Conservation (phyloP, 2,888 invertebrate species). For the Cantharis rufa region DNA sequence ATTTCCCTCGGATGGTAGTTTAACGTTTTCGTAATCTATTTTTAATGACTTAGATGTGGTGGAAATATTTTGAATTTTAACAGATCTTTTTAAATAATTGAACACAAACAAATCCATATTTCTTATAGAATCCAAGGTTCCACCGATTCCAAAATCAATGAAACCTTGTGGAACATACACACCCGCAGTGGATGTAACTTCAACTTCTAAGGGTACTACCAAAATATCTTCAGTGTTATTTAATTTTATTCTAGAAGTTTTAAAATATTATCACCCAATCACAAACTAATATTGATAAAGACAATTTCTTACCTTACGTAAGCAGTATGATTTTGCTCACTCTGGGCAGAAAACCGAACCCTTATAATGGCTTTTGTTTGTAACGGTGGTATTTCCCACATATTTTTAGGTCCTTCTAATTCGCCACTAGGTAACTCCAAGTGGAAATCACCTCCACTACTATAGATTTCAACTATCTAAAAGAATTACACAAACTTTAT, state of each 20-base stretch:
- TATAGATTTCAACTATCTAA: constrained; percentile 79
- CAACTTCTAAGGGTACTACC: constrained; percentile 83
- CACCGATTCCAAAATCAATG: constrained; percentile 82
- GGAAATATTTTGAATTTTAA: constrained; percentile 66
- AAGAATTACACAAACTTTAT: constrained; percentile 13
- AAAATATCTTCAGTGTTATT: constrained; percentile 70
- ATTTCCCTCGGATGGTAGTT: constrained; percentile 66
- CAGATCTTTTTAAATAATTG: constrained; percentile 68
- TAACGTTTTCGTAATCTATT: constrained; percentile 68
- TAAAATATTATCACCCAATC: neutral
- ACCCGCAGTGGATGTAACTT: constrained; percentile 71
- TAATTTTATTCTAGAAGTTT: constrained; percentile 65
- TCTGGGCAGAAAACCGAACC: constrained; percentile 77
- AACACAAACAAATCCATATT: constrained; percentile 65
- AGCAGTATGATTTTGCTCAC: constrained; percentile 81
- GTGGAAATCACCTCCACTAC: constrained; percentile 88
- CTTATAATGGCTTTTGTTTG: constrained; percentile 86
- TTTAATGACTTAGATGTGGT: constrained; percentile 68
- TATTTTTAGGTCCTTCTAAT: constrained; percentile 75
- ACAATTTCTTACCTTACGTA: constrained; percentile 67
- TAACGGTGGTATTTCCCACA: constrained; percentile 92
- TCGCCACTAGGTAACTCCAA: constrained; percentile 82
- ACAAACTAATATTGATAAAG: neutral
- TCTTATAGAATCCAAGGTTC: constrained; percentile 69
- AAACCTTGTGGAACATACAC: constrained; percentile 77